phyloP scores from a whole-genome alignment of 1,140 invertebrate species.

The Caerostris darwini region DNA sequence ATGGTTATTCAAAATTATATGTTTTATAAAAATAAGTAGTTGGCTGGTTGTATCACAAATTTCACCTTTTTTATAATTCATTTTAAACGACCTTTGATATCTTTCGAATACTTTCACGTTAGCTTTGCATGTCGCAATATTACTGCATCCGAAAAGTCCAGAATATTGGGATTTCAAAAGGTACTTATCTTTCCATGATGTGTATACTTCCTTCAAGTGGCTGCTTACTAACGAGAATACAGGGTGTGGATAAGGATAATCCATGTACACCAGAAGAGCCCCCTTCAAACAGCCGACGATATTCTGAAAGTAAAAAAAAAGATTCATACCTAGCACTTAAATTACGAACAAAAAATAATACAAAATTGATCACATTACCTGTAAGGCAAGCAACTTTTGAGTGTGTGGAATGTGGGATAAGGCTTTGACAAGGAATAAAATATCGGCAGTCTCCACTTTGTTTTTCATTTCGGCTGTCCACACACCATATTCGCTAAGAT shows the following conservation, averaged over 20 bases:
- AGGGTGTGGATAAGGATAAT: neutral
- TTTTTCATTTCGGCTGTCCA: conserved; percentile 4
- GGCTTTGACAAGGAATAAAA: neutral
- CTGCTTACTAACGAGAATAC: neutral
- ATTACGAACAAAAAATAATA: neutral
- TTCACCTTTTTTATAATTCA: too few species aligned
- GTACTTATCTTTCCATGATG: neutral
- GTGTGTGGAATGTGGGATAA: conserved; percentile 18
- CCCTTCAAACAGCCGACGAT: neutral
- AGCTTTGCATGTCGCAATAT: neutral
- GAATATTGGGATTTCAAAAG: neutral
- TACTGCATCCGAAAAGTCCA: neutral
- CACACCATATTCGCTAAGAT: neutral
- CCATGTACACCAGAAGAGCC: neutral
- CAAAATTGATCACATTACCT: neutral
- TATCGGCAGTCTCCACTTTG: neutral
- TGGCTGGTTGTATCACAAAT: too few species aligned
- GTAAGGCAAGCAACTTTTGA: neutral
- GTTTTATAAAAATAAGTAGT: too few species aligned
- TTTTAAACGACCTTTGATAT: neutral
- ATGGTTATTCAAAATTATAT: too few species aligned
- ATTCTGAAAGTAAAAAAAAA: neutral
- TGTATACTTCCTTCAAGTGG: neutral
- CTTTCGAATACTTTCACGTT: neutral
- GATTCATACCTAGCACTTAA: too few species aligned